Evolutionary conservation across 2,888 invertebrate species (phyloP), one percentile per base, ranked within the genome.

Genomic region (Apoda limacodes): DNA sequence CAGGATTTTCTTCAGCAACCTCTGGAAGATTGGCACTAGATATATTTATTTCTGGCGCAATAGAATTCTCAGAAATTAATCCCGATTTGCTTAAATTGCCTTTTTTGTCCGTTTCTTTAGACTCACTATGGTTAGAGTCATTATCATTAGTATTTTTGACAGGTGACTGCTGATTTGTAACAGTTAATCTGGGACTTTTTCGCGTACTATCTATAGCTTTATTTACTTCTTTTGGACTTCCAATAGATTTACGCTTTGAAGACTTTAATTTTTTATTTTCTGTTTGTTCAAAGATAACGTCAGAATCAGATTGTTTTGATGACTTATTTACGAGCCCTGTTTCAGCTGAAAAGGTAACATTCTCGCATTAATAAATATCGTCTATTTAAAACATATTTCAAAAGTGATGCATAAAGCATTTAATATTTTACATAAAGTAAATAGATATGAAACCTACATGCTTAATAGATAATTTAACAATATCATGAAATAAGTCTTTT

Each of bases 271-370:
- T 34, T 30, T 33, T 40, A 22, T 23, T 42, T 44, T 69, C 66
- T 29, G 55, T 40, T 52, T 71, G 70, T 46, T 74, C 72, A 26
- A 40, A 28, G 26, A 72, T 71, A 2, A 55, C 35, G 47, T 61
- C 59, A 21, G 48, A 46, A n/a, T n/a, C n/a, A n/a, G n/a, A n/a
- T 33, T 41, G 39, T 10, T 37, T 33, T 23, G 35, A 34, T 25
- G 48, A 43, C 35, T 55, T 55, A 29, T 42, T 50, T 20, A 29
- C 32, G 23, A 42, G 31, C 29, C 39, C 44, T 22, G 33, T 30
- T 25, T 62, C 60, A 42, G 32, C 55, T 62, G 52, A 25, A 58
- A 59, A 21, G 2, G 19, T 24, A 11, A 13, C 7, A 12, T 25
- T 23, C 6, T 12, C 30, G 12, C 17, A 27, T 24, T 25, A 21